Evolutionary conservation across 1,140 invertebrate species (phyloP).

Genomic region (Drosophila bocqueti): DNA sequence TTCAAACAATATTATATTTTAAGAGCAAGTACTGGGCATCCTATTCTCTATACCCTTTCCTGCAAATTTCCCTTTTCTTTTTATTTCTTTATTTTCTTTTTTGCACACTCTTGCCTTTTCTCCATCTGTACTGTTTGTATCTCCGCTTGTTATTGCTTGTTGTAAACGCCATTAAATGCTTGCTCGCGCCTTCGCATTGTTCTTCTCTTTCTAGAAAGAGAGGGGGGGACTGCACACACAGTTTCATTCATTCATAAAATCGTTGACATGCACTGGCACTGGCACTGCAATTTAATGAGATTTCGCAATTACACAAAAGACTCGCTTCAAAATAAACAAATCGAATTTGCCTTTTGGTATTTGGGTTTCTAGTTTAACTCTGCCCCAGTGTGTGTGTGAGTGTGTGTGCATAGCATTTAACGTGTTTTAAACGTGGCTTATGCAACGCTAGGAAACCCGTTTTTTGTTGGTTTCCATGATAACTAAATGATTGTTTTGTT

Average conservation of each 20-base stretch:
- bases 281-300: constrained; percentile 56
- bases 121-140: constrained; percentile 26
- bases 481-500: constrained; percentile 35
- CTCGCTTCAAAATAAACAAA: constrained; percentile 38
- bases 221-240: constrained; percentile 26
- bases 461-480: constrained; percentile 44
- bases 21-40: neutral
- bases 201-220: constrained; percentile 28
- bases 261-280: constrained; percentile 50
- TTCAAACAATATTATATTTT: too few species aligned
- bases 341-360: constrained; percentile 61
- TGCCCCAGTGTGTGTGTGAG: constrained; percentile 1
- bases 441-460: constrained; percentile 43
- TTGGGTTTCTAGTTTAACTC: constrained; percentile 72
- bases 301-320: constrained; percentile 48
- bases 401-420: constrained; percentile 34
- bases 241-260: constrained; percentile 72
- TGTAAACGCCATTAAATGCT: constrained; percentile 64
- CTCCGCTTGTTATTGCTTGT: constrained; percentile 42
- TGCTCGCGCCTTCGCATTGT: constrained; percentile 48
- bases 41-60: too few species aligned
- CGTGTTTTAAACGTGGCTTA: constrained; percentile 56
- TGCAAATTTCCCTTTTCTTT: neutral
- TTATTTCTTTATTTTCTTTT: constrained; percentile 22
- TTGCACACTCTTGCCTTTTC: constrained; percentile 2